Conservation (phyloP, 2,888 invertebrate genomes). For the Uloborus plumipes region DNA sequence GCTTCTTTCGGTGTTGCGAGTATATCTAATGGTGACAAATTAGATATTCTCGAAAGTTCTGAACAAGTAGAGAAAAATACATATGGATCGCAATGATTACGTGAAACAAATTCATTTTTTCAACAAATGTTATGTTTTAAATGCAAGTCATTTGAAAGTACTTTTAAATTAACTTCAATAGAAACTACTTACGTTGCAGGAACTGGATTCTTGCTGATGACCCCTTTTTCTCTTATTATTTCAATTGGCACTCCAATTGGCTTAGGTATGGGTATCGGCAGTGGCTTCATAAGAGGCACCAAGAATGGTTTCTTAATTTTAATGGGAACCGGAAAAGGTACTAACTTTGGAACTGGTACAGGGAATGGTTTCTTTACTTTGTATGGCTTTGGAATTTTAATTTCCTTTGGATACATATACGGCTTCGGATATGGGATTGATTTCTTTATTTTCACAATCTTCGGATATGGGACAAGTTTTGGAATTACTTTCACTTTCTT, state of each 20-base stretch:
- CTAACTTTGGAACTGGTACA: constrained; percentile 46
- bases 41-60: no score
- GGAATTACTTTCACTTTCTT: constrained; percentile 40
- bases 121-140: no score
- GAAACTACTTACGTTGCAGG: constrained; percentile 32
- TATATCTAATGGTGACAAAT: no score
- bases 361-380: constrained; percentile 48
- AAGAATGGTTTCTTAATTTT: constrained; percentile 52
- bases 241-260: constrained; percentile 48
- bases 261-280: constrained; percentile 46
- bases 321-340: constrained; percentile 1
- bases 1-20: no score
- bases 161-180: no score
- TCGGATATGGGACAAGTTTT: constrained; percentile 50
- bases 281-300: constrained; percentile 24
- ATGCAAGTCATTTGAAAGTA: no score
- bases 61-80: no score
- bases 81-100: no score
- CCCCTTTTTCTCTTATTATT: constrained; percentile 48
- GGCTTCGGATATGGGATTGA: constrained; percentile 36
- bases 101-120: no score
- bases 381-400: constrained; percentile 48
- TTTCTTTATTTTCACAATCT: constrained; percentile 36
- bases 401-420: constrained; percentile 34
- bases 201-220: constrained; percentile 35